Percentiles rank a stretch among this genome's conserved stretches.
These are phyloP conservation scores for Pollenia amentaria DNA, from an alignment of 2,888 invertebrate species.

Conservation along the genomic window DNA sequence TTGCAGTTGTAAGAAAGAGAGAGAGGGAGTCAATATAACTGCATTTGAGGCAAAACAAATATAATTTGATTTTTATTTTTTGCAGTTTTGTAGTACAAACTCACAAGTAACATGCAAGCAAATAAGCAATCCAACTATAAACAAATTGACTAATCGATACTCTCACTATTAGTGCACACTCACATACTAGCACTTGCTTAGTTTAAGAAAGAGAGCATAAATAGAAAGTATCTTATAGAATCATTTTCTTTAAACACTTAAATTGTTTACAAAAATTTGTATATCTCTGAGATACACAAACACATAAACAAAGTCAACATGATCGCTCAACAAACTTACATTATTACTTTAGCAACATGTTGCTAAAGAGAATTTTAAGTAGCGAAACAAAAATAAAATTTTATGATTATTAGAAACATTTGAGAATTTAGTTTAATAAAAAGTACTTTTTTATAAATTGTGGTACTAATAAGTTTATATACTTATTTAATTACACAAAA, in stretches of 20 bases:
- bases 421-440: neutral
- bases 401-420: constrained; percentile 9
- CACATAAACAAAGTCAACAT: constrained; percentile 29
- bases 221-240: constrained; percentile 68
- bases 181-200: neutral
- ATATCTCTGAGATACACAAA: constrained; percentile 18
- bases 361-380: constrained; percentile 27
- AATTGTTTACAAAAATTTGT: neutral
- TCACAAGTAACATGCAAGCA: constrained; percentile 18
- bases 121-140: neutral
- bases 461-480: too few species aligned
- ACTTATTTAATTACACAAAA: too few species aligned
- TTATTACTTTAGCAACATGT: constrained; percentile 46
- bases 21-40: constrained; percentile 2
- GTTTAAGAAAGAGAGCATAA: constrained; percentile 6
- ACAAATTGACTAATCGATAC: constrained; percentile 10
- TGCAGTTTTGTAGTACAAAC: constrained; percentile 68
- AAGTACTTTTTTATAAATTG: constrained; percentile 24
- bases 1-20: neutral
- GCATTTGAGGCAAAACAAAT: constrained; percentile 3
- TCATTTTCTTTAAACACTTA: constrained; percentile 41
- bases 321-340: constrained; percentile 26
- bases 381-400: neutral
- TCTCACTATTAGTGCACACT: neutral
- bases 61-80: constrained; percentile 2